These are phyloP conservation scores for Macquaria ambigua DNA, from an alignment of 2,113 vertebrate species.

Conservation along the genomic window DNA sequence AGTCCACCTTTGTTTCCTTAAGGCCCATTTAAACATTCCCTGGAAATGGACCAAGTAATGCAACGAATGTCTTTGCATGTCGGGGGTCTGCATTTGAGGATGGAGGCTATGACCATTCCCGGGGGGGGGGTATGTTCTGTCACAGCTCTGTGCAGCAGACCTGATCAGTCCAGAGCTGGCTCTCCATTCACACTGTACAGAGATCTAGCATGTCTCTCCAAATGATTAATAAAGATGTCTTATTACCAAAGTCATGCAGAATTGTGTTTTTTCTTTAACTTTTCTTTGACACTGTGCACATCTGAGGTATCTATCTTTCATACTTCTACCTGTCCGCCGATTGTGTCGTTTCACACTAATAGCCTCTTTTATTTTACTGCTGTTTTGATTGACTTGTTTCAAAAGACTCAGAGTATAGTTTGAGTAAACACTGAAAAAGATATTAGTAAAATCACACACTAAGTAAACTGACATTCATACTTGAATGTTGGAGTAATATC, in stretches of 20 bases:
- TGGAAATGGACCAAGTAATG: slow-evolving; percentile 60
- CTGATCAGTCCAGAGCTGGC: slow-evolving; percentile 71
- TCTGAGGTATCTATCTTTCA: not conserved
- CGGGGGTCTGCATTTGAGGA: slow-evolving; percentile 37
- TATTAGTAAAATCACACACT: too few species aligned
- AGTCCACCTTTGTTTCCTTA: slow-evolving; percentile 3
- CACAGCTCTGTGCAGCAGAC: slow-evolving; percentile 59
- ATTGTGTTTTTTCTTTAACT: not conserved
- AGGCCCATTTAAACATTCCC: slow-evolving; percentile 47
- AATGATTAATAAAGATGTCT: slow-evolving; percentile 87
- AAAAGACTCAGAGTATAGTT: not conserved
- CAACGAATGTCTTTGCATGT: slow-evolving; percentile 48
- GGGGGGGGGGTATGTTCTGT: slow-evolving; percentile 31
- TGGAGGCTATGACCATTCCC: slow-evolving; percentile 46
- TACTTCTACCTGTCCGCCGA: not conserved
- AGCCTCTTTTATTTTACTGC: not conserved
- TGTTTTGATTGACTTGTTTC: not conserved
- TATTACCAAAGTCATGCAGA: slow-evolving; percentile 74
- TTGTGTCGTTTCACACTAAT: not conserved
- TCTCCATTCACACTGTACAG: slow-evolving; percentile 84
- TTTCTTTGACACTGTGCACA: not conserved
- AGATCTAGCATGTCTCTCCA: slow-evolving; percentile 86
- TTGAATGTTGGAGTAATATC: too few species aligned
- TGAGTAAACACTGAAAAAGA: not conserved
- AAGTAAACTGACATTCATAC: not conserved